phyloP scores from a whole-genome alignment of 1,140 invertebrate genomes.

The Temnothorax nylanderi region DNA sequence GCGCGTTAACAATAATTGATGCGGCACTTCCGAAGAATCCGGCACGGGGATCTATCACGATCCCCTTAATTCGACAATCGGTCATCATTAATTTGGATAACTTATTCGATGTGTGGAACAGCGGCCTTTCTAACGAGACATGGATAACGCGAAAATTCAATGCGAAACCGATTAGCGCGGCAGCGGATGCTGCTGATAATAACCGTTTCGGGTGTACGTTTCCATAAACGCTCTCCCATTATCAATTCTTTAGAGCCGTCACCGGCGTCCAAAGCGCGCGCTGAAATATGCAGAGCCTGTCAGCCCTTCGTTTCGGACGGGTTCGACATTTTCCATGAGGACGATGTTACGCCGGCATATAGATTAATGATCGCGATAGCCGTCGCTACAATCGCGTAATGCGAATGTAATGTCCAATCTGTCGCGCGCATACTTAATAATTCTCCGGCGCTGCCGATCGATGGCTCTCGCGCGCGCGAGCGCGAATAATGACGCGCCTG shows the following conservation, averaged over 20 bases:
- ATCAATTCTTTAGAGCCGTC: constrained; percentile 38
- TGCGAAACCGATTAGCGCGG: constrained; percentile 1
- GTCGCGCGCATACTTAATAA: constrained; percentile 74
- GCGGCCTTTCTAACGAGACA: background rate
- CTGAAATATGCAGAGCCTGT: constrained; percentile 40
- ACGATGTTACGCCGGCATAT: constrained; percentile 51
- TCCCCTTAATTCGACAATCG: constrained; percentile 2
- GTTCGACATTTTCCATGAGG: constrained; percentile 60
- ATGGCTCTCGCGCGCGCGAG: constrained; percentile 14
- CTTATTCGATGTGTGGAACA: background rate
- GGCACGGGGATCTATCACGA: background rate
- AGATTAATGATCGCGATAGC: constrained; percentile 68
- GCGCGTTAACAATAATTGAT: constrained; percentile 21
- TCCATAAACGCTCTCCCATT: constrained; percentile 41
- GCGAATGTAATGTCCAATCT: constrained; percentile 72
- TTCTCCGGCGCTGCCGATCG: constrained; percentile 61
- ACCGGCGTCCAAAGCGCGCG: background rate
- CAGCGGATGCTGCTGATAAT: background rate
- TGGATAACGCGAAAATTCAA: background rate
- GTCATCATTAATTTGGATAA: background rate
- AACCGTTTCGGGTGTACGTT: background rate
- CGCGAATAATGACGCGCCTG: constrained; percentile 38
- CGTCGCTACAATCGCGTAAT: constrained; percentile 61
- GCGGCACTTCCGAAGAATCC: background rate
- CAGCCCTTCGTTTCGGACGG: constrained; percentile 51